These are phyloP conservation scores for Dromas ardeola DNA, from an alignment of 2,113 vertebrate genomes.

Conservation along the genomic window DNA sequence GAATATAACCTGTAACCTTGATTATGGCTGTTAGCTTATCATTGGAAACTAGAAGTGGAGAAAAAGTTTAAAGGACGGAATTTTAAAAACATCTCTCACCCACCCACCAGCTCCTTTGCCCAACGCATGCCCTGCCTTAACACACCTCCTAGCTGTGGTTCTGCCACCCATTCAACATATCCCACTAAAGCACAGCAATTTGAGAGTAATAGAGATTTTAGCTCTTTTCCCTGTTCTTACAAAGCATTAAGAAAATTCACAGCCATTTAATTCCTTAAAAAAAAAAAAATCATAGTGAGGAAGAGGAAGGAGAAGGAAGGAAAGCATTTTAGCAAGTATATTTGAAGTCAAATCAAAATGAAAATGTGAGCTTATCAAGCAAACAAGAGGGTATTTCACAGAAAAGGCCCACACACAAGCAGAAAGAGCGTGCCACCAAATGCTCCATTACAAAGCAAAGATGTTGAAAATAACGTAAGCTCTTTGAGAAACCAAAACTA, in stretches of 20 bases:
- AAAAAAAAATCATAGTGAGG: background rate
- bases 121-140: background rate
- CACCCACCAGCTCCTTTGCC: background rate
- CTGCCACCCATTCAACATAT: background rate
- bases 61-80: background rate
- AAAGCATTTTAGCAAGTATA: background rate
- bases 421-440: background rate
- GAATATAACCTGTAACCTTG: background rate
- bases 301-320: background rate
- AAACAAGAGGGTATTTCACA: background rate
- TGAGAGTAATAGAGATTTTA: background rate
- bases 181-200: background rate
- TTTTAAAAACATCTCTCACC: background rate
- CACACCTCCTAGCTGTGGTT: background rate
- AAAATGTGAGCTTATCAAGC: background rate
- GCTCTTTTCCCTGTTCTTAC: background rate
- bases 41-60: background rate
- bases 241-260: background rate
- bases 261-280: background rate
- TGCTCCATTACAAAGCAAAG: background rate
- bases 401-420: background rate
- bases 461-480: background rate
- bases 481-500: background rate
- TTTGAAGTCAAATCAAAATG: background rate
- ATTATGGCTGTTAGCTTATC: background rate